These are phyloP conservation scores for Drosophila hamatofila DNA, from an alignment of 2,888 invertebrate genomes.

Conservation along the genomic window DNA sequence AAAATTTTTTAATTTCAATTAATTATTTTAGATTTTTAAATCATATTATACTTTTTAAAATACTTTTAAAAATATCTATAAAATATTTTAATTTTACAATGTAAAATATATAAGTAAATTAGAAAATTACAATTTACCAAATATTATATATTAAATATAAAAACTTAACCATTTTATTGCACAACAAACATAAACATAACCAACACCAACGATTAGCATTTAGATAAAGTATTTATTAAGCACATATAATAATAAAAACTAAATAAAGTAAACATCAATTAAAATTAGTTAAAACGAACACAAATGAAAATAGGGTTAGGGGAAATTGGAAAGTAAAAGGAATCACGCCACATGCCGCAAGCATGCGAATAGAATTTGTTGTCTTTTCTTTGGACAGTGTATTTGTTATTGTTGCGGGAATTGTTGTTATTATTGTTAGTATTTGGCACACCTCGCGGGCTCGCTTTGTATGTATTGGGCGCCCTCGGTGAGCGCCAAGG, in stretches of 20 bases:
- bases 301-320: slow-evolving; percentile 11
- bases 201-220: slow-evolving; percentile 1
- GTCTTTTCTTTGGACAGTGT: slow-evolving; percentile 43
- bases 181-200: background rate
- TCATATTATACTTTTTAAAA: too few relatives aligned
- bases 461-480: slow-evolving; percentile 83
- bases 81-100: background rate
- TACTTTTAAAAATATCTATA: too few relatives aligned
- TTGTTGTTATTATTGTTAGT: slow-evolving; percentile 37
- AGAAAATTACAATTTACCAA: background rate
- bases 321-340: slow-evolving; percentile 7
- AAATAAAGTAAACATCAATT: slow-evolving; percentile 6
- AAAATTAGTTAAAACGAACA: slow-evolving; percentile 13
- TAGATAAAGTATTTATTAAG: background rate
- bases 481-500: slow-evolving; percentile 86
- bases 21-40: too few relatives aligned
- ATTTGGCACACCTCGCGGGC: slow-evolving; percentile 83
- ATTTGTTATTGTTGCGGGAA: slow-evolving; percentile 25
- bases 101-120: background rate
- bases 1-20: too few relatives aligned
- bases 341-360: slow-evolving; percentile 36
- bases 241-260: slow-evolving; percentile 1
- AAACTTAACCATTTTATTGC: background rate
- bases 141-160: background rate
- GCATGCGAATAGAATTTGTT: slow-evolving; percentile 47